Percentiles rank a stretch among this genome's conserved stretches.
These are phyloP conservation scores for Perodicticus potto DNA, from an alignment of 2,797 vertebrate genomes.

Conservation along the genomic window DNA sequence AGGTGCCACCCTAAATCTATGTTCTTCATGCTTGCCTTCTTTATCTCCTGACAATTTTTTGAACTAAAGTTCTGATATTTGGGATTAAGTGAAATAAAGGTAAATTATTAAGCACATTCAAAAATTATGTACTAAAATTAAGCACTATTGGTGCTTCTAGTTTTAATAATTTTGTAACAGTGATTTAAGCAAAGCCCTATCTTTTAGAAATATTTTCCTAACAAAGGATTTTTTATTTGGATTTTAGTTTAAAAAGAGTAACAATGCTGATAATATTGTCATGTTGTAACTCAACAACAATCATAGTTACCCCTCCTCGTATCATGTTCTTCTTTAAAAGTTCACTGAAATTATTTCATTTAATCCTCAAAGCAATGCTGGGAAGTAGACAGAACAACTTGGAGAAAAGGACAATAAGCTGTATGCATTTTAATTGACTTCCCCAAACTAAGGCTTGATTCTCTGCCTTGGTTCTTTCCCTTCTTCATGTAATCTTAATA, in stretches of 20 bases:
- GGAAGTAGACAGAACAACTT: background rate
- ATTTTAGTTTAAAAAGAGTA: conserved; percentile 11
- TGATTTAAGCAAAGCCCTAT: background rate
- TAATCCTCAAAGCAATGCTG: background rate
- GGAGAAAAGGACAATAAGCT: background rate
- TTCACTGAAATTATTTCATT: conserved; percentile 16
- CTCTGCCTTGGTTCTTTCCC: background rate
- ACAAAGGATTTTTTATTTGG: background rate
- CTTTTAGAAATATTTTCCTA: background rate
- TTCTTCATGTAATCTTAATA: background rate
- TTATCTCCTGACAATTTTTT: conserved; percentile 22
- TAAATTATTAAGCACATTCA: background rate
- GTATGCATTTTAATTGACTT: background rate
- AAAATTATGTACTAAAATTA: conserved; percentile 24
- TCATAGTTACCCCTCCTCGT: background rate
- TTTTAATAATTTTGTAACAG: conserved; percentile 10
- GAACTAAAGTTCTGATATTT: conserved; percentile 16
- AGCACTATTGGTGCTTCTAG: background rate
- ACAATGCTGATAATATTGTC: background rate
- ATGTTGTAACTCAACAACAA: background rate
- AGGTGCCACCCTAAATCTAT: background rate
- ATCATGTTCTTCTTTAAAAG: background rate
- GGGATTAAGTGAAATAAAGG: conserved; percentile 23
- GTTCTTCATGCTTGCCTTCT: background rate
- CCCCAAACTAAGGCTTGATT: background rate